phyloP scores from a whole-genome alignment of 2,888 invertebrate genomes.

The Isoperla grammatica region DNA sequence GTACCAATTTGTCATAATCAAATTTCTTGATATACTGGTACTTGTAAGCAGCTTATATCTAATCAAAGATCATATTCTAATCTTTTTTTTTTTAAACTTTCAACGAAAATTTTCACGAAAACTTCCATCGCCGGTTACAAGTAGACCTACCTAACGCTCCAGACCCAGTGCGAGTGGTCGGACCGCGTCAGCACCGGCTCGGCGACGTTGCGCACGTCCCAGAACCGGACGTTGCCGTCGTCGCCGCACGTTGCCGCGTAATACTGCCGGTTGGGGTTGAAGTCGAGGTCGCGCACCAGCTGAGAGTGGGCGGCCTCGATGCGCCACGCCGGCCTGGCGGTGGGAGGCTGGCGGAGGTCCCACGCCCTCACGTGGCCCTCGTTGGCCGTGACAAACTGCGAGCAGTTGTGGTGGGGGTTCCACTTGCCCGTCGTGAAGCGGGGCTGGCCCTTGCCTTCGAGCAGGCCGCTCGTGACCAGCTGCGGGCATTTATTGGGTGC shows the following conservation, averaged over 20 bases:
- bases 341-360: slow-evolving; percentile 70
- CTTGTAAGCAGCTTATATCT: no score
- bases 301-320: slow-evolving; percentile 87
- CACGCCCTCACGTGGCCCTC: slow-evolving; percentile 82
- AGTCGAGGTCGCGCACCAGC: slow-evolving; percentile 57
- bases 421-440: slow-evolving; percentile 84
- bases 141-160: slow-evolving; percentile 3
- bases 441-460: slow-evolving; percentile 55
- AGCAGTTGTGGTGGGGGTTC: slow-evolving; percentile 90
- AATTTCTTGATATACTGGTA: no score
- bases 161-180: slow-evolving; percentile 79
- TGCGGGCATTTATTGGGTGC: slow-evolving; percentile 30
- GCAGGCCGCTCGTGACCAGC: slow-evolving; percentile 38
- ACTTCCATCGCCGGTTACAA: no score
- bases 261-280: slow-evolving; percentile 97
- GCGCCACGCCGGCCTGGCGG: slow-evolving; percentile 63
- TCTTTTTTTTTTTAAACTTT: no score
- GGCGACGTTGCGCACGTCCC: slow-evolving; percentile 84
- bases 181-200: slow-evolving; percentile 73
- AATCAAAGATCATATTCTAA: no score
- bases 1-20: no score
- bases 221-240: slow-evolving; percentile 83
- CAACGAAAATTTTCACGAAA: no score
- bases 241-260: slow-evolving; percentile 92
- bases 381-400: slow-evolving; percentile 79